Evolutionary conservation across 2,113 vertebrate genomes (phyloP), one percentile per base, ranked within the genome.

Genomic region (Glaucomys volans): DNA sequence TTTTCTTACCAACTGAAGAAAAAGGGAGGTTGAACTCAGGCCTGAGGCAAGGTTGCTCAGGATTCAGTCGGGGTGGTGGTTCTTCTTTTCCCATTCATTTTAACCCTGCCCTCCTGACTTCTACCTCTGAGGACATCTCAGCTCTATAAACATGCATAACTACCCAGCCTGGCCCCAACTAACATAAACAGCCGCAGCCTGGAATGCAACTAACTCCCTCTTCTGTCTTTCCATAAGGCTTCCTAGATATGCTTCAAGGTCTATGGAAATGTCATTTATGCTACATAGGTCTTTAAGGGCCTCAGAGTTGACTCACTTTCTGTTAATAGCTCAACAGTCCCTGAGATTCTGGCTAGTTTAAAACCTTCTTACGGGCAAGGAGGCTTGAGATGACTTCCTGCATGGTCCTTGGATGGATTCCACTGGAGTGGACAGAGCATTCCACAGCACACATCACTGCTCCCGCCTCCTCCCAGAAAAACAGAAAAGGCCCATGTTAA

Each of bases 351-450:
- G 77, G 91, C 67, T 62, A 71, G 67, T 85, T 92, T 92, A 50
- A 96, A 77, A n/a, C n/a, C 67, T 94, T 81, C 86, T 86, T 91
- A 35, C 4, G 13, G 50, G 87, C 90, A 95, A 79, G 77, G 40
- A 87, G 71, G 47, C 24, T 67, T 89, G 81, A 95, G 59, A 90
- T 92, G 80, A 87, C 71, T 92, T 97, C 84, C 44, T 47, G 72
- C 30, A 12, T 18, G 14, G 66, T 85, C 81, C 67, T 1, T 52
- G 74, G 59, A 91, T 75, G 52, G 59, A 47, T 66, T 90, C 84
- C 90, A 91, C 54, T 20, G 44, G 69, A n/a, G 59, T 44, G 66
- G 88, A 59, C 28, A n/a, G 52, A 66, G 37, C 50, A 52, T 72
- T 30, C 76, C 44, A 26, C 1, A 2, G 1, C 4, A 47, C 28